phyloP scores from a whole-genome alignment of 2,888 invertebrate species.

The Pollenia angustigena region DNA sequence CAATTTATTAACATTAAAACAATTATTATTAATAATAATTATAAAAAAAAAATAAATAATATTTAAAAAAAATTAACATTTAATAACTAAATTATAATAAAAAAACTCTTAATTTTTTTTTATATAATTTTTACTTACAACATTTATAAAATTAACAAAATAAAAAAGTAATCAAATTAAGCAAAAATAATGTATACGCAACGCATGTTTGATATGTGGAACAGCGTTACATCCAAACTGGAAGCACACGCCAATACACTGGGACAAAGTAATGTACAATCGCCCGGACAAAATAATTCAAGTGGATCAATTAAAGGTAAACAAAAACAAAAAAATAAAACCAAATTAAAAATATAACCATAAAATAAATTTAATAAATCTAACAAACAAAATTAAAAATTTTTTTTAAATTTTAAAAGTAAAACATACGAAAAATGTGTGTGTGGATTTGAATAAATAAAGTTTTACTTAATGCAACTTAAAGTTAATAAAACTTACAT shows the following conservation, averaged over 20 bases:
- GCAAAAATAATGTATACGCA: constrained; percentile 84
- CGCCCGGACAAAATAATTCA: constrained; percentile 84
- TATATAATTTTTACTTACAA: constrained; percentile 49
- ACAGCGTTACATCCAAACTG: constrained; percentile 85
- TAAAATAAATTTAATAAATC: too few species aligned
- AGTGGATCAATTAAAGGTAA: constrained; percentile 85
- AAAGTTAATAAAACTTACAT: too few species aligned
- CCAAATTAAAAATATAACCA: background rate
- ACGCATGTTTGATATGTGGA: constrained; percentile 85
- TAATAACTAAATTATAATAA: background rate
- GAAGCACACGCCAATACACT: constrained; percentile 84
- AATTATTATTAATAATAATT: constrained; percentile 24
- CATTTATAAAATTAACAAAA: constrained; percentile 26
- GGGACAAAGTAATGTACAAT: constrained; percentile 84
- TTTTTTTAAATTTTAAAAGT: too few species aligned
- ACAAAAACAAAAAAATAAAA: background rate
- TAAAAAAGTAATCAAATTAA: constrained; percentile 27
- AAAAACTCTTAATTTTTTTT: constrained; percentile 1
- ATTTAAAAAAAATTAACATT: too few species aligned
- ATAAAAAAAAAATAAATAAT: constrained; percentile 33
- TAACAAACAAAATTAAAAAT: too few species aligned
- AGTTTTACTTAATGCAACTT: too few species aligned
- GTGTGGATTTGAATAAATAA: too few species aligned
- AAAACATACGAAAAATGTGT: too few species aligned
- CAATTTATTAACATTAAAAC: constrained; percentile 20